A percentile compares a stretch with the other conserved stretches of the same genome.
phyloP scores from a whole-genome alignment of 2,113 vertebrate genomes.

The Pao palembangensis region DNA sequence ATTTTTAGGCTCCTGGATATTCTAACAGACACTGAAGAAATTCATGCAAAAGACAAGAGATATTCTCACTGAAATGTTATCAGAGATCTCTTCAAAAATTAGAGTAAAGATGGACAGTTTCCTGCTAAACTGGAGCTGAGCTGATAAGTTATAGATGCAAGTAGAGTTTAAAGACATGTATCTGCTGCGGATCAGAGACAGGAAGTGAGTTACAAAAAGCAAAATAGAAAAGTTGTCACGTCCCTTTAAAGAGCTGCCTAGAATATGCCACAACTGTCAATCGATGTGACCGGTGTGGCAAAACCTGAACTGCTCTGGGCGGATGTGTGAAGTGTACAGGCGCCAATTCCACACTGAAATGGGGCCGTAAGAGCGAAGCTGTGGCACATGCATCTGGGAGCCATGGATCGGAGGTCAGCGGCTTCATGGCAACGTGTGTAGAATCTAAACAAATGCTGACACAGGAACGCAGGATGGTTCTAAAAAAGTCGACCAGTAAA shows the following conservation, averaged over 20 bases:
- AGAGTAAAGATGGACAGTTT: too few species aligned
- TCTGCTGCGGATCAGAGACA: too few species aligned
- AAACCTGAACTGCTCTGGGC: constrained; percentile 1
- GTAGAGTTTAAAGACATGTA: too few species aligned
- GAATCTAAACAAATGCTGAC: constrained; percentile 47
- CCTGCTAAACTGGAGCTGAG: too few species aligned
- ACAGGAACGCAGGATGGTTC: constrained; percentile 12
- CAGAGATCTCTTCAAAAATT: too few species aligned
- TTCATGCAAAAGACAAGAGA: too few species aligned
- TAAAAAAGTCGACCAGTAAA: constrained; percentile 8
- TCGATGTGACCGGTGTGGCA: constrained; percentile 2
- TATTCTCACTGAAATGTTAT: too few species aligned
- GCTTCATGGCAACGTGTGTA: constrained; percentile 12
- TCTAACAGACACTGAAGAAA: too few species aligned
- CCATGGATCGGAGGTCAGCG: constrained; percentile 40
- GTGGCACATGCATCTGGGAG: constrained; percentile 51
- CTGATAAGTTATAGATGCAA: too few species aligned
- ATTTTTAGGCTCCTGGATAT: too few species aligned
- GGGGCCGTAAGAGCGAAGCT: constrained; percentile 27
- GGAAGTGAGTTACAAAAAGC: too few species aligned
- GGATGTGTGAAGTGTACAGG: constrained; percentile 9
- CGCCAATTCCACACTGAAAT: constrained; percentile 31
- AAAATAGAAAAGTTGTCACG: too few species aligned
- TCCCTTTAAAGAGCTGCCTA: background rate
- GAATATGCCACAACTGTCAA: background rate